Evolutionary conservation across 2,888 invertebrate genomes (phyloP).

Genomic region (Nephrotoma guestfalica): DNA sequence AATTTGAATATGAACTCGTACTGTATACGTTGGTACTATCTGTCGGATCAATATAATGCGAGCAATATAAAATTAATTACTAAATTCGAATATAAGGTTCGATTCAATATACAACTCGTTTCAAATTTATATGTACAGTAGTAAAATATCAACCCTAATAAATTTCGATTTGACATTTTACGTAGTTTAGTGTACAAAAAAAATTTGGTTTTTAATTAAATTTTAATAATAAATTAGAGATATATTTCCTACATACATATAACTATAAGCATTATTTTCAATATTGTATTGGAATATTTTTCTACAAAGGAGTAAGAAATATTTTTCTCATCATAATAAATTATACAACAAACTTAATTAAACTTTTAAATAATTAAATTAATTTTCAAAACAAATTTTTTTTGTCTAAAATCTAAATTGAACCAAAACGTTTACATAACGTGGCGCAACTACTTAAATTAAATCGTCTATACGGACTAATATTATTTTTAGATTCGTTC

Average conservation of each 20-base stretch:
- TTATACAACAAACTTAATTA: not conserved
- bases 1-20: not conserved
- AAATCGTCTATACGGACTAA: too few species aligned
- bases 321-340: not conserved
- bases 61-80: not conserved
- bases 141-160: not conserved
- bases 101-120: not conserved
- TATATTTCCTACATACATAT: not conserved
- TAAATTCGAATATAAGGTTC: not conserved
- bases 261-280: not conserved
- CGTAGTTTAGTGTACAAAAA: not conserved
- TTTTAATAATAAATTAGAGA: not conserved
- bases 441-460: too few species aligned
- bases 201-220: not conserved
- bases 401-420: too few species aligned
- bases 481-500: too few species aligned
- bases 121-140: not conserved
- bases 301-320: not conserved
- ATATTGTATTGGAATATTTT: not conserved
- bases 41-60: too few species aligned
- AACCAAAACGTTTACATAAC: too few species aligned
- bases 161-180: not conserved
- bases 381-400: not conserved
- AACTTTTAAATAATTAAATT: not conserved
- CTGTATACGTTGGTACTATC: too few species aligned